These are phyloP conservation scores for Urophycis tenuis DNA, from an alignment of 2,797 vertebrate genomes.

Conservation along the genomic window DNA sequence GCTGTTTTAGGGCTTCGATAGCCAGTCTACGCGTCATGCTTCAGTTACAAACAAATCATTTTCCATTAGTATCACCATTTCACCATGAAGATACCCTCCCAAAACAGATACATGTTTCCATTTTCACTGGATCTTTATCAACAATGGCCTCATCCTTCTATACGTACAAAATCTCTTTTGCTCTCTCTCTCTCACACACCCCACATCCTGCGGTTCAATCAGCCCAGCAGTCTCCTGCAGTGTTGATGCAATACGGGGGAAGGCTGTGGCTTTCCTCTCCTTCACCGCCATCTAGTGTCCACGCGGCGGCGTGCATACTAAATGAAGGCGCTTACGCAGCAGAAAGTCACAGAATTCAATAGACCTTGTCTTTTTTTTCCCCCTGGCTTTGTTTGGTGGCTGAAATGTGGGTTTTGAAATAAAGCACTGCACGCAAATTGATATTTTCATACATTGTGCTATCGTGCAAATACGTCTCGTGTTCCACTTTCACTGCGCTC, in stretches of 20 bases:
- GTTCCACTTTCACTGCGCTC: background rate
- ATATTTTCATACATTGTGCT: background rate
- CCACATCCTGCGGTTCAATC: constrained; percentile 20
- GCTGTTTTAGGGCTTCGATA: background rate
- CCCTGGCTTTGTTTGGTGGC: constrained; percentile 6
- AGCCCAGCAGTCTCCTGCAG: constrained; percentile 18
- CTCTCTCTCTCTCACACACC: constrained; percentile 2
- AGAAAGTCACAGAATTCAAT: constrained; percentile 5
- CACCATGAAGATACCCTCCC: background rate
- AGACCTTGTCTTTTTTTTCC: background rate
- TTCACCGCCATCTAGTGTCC: constrained; percentile 48
- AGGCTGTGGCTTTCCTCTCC: background rate
- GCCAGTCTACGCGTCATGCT: background rate
- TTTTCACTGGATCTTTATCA: background rate
- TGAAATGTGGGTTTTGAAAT: constrained; percentile 21
- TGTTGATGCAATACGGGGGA: constrained; percentile 7
- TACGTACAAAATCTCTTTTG: background rate
- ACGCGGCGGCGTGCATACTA: constrained; percentile 22
- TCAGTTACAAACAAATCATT: background rate
- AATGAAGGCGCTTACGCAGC: constrained; percentile 10
- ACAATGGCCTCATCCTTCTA: background rate
- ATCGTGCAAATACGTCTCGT: background rate
- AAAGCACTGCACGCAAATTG: background rate
- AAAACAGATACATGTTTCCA: background rate
- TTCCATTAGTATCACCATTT: background rate